Evolutionary conservation across 2,888 invertebrate species (phyloP).

Genomic region (Drosophila monieri): DNA sequence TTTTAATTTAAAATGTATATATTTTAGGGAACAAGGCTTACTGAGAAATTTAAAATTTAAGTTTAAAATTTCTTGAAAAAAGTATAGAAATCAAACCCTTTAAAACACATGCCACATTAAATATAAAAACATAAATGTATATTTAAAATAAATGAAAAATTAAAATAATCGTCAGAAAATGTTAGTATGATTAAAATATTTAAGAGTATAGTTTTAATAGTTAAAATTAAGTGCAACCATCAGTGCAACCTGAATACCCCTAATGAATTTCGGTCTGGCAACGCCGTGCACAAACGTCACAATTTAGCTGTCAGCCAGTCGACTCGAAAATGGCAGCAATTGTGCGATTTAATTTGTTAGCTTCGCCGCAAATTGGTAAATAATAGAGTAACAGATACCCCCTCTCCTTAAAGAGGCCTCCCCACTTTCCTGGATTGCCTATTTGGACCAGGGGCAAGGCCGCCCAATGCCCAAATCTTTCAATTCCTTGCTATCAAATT

Average conservation of each 20-base stretch:
- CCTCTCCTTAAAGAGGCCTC: background rate
- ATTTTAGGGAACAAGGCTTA: no score
- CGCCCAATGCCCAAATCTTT: background rate
- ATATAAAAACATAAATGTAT: background rate
- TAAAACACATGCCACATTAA: background rate
- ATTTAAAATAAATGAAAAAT: no score
- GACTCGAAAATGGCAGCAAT: slow-evolving; percentile 89
- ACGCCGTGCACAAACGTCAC: slow-evolving; percentile 57
- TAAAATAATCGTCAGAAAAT: background rate
- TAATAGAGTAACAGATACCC: slow-evolving; percentile 32
- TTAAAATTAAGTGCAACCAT: no score
- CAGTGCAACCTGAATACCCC: background rate
- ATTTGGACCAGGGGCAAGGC: background rate
- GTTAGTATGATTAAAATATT: background rate
- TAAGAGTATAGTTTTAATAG: no score
- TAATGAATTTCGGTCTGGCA: slow-evolving; percentile 48
- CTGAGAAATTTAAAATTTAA: background rate
- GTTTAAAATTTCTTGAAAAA: background rate
- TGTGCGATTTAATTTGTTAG: slow-evolving; percentile 87
- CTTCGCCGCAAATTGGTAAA: slow-evolving; percentile 88
- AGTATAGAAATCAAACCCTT: background rate
- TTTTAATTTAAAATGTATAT: background rate
- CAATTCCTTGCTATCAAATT: slow-evolving; percentile 46
- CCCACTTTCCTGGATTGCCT: background rate
- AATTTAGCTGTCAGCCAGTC: slow-evolving; percentile 59